phyloP scores from a whole-genome alignment of 2,797 vertebrate genomes.

The Liparis tanakae region DNA sequence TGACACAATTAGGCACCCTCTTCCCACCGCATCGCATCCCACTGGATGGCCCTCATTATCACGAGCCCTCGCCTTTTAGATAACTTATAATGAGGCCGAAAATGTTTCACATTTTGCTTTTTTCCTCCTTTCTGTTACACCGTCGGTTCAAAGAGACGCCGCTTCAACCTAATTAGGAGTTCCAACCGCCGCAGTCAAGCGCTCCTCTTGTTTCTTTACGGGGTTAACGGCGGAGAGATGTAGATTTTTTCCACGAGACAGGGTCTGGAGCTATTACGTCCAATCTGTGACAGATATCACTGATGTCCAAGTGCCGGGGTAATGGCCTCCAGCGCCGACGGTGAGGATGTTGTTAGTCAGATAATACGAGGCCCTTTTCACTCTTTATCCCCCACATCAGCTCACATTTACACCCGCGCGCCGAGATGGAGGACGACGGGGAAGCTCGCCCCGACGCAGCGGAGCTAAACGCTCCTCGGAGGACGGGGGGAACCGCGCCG shows the following conservation, averaged over 20 bases:
- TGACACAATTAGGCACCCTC: slow-evolving; percentile 82
- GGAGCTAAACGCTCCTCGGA: slow-evolving; percentile 59
- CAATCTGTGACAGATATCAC: slow-evolving; percentile 69
- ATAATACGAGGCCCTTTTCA: slow-evolving; percentile 47
- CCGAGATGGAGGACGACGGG: slow-evolving; percentile 32
- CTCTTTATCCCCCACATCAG: slow-evolving; percentile 48
- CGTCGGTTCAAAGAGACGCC: slow-evolving; percentile 80
- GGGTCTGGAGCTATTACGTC: slow-evolving; percentile 68
- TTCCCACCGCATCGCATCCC: slow-evolving; percentile 75
- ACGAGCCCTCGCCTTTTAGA: slow-evolving; percentile 79
- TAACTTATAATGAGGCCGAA: slow-evolving; percentile 84
- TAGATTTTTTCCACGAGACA: slow-evolving; percentile 66
- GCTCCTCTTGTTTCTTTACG: slow-evolving; percentile 73
- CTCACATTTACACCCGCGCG: slow-evolving; percentile 62
- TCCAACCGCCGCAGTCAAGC: slow-evolving; percentile 75
- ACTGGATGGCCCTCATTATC: slow-evolving; percentile 82
- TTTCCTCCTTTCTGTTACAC: slow-evolving; percentile 67
- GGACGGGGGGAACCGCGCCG: slow-evolving; percentile 57
- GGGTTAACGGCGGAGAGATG: slow-evolving; percentile 74
- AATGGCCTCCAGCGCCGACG: slow-evolving; percentile 50
- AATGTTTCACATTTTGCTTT: slow-evolving; percentile 82
- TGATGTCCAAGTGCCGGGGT: slow-evolving; percentile 57
- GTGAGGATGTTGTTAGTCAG: slow-evolving; percentile 49
- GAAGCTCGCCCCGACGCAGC: slow-evolving; percentile 60
- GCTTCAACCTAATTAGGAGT: slow-evolving; percentile 82